Evolutionary conservation across 2,888 invertebrate genomes (phyloP).

Genomic region (Aphrophora alni): DNA sequence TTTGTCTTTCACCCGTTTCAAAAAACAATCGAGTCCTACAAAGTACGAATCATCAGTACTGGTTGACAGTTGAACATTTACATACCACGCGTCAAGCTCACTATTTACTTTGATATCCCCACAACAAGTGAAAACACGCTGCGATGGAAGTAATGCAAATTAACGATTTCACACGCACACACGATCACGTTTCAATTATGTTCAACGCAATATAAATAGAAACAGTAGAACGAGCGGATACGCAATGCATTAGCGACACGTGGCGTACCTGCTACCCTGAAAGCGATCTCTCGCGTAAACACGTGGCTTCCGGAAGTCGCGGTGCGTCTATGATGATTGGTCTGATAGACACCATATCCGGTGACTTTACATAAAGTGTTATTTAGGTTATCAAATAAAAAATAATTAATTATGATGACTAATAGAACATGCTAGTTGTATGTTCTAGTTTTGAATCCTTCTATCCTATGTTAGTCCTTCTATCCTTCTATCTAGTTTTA

Average conservation of each 20-base stretch:
- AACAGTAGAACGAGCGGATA: neutral
- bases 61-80: too few species aligned
- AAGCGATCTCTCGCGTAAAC: neutral
- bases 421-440: too few species aligned
- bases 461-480: too few species aligned
- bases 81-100: too few species aligned
- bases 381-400: too few species aligned
- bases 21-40: too few species aligned
- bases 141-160: too few species aligned
- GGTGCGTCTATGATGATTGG: conserved; percentile 21
- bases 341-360: conserved; percentile 15
- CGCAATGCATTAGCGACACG: conserved; percentile 1
- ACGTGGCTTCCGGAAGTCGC: conserved; percentile 34
- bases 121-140: neutral
- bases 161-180: neutral
- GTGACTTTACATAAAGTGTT: conserved; percentile 25
- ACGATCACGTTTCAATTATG: neutral
- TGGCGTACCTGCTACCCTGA: neutral
- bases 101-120: neutral
- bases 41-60: too few species aligned
- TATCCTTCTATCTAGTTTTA: too few species aligned
- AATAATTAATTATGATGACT: too few species aligned
- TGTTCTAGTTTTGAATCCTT: too few species aligned
- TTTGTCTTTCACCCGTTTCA: too few species aligned
- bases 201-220: neutral